These are phyloP conservation scores for Cephalopholis sonnerati DNA, from an alignment of 2,113 vertebrate genomes.

Conservation along the genomic window DNA sequence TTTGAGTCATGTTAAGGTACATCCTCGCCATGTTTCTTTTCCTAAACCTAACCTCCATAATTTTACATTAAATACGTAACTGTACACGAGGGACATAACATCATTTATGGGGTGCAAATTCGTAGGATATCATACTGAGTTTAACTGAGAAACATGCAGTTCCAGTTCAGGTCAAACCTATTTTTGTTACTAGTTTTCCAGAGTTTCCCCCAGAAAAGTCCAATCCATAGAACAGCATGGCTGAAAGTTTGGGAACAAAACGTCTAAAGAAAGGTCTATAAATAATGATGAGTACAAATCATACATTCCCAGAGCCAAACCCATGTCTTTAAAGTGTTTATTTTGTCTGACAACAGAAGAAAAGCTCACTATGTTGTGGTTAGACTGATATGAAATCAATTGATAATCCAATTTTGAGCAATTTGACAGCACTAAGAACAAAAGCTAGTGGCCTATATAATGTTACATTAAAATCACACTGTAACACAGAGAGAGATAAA, in stretches of 20 bases:
- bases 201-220: no score
- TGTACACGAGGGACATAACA: no score
- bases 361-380: background rate
- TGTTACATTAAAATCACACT: background rate
- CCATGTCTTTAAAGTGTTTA: background rate
- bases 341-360: background rate
- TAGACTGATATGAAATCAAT: background rate
- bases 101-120: no score
- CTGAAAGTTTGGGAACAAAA: background rate
- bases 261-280: background rate
- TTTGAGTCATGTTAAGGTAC: no score
- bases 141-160: background rate
- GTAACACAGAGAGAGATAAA: slow-evolving; percentile 1
- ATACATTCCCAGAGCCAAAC: background rate
- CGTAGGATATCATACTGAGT: no score
- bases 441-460: background rate
- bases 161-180: no score
- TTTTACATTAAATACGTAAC: no score
- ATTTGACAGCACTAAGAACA: background rate
- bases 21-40: no score
- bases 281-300: background rate
- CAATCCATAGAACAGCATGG: no score
- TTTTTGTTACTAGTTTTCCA: no score
- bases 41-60: no score
- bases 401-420: background rate